Conservation (phyloP, 2,113 vertebrate genomes). For the Azemiops feae region DNA sequence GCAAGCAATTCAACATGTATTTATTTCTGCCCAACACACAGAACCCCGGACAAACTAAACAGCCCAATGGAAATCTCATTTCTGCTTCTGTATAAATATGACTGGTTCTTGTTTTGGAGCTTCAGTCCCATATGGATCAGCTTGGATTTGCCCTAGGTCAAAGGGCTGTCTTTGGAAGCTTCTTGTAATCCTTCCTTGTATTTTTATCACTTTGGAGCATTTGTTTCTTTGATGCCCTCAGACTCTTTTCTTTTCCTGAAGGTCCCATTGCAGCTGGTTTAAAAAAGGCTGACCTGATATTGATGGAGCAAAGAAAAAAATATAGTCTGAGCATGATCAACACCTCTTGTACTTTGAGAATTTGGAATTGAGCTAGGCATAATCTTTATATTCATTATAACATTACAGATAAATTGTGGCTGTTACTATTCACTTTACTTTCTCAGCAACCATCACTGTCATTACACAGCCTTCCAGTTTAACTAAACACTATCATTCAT, state of each 20-base stretch:
- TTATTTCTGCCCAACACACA: not conserved
- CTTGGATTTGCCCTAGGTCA: constrained; percentile 1
- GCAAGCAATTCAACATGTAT: not conserved
- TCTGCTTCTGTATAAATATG: not conserved
- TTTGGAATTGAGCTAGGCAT: constrained; percentile 52
- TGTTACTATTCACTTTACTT: constrained; percentile 50
- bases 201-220: not conserved
- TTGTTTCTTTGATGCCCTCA: constrained; percentile 6
- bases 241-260: not conserved
- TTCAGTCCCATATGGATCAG: not conserved
- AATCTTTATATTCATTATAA: constrained; percentile 55
- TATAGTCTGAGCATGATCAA: constrained; percentile 47
- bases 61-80: not conserved
- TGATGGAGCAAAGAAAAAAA: constrained; percentile 32
- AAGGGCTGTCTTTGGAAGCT: not conserved
- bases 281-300: constrained; percentile 29
- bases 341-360: constrained; percentile 34
- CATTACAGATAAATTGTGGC: constrained; percentile 43
- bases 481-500: constrained; percentile 5
- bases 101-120: not conserved
- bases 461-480: constrained; percentile 13
- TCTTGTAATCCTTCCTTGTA: constrained; percentile 22
- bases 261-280: constrained; percentile 11
- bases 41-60: not conserved
- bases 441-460: constrained; percentile 48